Base-by-base conservation (phyloP, 2,113 vertebrate species). In the Neoarius graeffei region DNA sequence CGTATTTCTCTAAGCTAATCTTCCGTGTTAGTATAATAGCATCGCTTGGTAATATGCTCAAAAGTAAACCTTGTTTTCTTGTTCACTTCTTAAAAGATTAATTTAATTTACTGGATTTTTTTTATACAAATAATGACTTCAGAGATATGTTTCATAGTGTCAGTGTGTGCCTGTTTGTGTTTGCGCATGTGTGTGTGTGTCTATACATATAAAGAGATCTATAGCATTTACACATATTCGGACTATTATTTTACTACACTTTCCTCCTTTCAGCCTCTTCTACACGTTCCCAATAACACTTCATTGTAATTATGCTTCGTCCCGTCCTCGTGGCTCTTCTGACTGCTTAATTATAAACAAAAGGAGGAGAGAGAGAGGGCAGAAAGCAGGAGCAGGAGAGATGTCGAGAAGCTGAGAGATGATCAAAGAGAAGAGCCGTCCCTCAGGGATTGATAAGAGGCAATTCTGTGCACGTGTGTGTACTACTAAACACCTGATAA, bases 11-110 rank as follows among this genome's bases (percentile, higher is more conserved):
- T 95, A 94, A 92, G 94, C 94, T 96, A 96, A 95, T 95, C 94
- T 94, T 95, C 92, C 93, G 94, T 95, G 95, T 96, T 96, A 96
- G 95, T 96, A 96, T 94, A 94, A 92, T 93, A 94, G 93, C 89
- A 90, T 92, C 88, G 86, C 90, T 94, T 92, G 92, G 92, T 95
- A 95, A 96, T 93, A 93, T 85, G 54, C 92, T 93, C 92, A 94
- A 94, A 95, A 95, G 93, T 95, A 95, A 95, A 95, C 93, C 83
- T 90, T 42, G 42, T 42, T 42, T 42, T 93, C 84, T 89, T 66
- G 30, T 85, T 91, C 89, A 85, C 85, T 91, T 94, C 91, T 95
- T 94, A 94, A 95, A 95, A 95, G 94, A 93, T 95, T 95, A 93
- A 94, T 93, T 94, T 94, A 93, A 93, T 92, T 93, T 89, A 86